Evolutionary conservation across 2,888 invertebrate genomes (phyloP).

Genomic region (Andrena praecox): DNA sequence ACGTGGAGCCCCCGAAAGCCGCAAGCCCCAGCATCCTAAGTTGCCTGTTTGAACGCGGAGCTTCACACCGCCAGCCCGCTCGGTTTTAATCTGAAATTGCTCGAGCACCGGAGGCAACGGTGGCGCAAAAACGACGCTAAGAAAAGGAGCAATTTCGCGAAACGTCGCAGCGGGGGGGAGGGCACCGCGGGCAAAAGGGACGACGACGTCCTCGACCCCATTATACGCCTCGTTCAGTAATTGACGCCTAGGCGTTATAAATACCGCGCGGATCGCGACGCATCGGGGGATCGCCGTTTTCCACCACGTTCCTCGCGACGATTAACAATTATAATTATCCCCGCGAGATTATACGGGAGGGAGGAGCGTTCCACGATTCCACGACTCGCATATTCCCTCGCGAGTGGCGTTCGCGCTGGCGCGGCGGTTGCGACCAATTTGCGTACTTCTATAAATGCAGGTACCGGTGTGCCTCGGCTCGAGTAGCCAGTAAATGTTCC

Average conservation of each 20-base stretch:
- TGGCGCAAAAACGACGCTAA: background rate
- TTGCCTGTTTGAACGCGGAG: background rate
- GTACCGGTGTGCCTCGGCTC: slow-evolving; percentile 65
- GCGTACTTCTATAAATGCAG: slow-evolving; percentile 75
- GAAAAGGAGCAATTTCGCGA: slow-evolving; percentile 20
- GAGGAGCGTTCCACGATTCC: slow-evolving; percentile 48
- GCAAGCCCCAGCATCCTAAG: background rate
- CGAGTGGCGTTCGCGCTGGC: slow-evolving; percentile 48
- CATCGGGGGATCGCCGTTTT: slow-evolving; percentile 18
- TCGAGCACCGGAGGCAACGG: background rate
- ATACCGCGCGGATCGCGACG: slow-evolving; percentile 17
- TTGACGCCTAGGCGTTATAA: slow-evolving; percentile 19
- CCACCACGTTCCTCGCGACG: slow-evolving; percentile 11
- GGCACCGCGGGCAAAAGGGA: background rate
- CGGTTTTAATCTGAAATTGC: background rate
- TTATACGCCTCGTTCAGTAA: slow-evolving; percentile 14
- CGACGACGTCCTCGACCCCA: slow-evolving; percentile 14
- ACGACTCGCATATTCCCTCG: slow-evolving; percentile 51
- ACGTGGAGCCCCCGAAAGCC: no score
- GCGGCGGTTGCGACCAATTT: slow-evolving; percentile 70
- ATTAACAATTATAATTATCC: slow-evolving; percentile 70
- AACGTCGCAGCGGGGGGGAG: background rate
- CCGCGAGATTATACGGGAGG: slow-evolving; percentile 46
- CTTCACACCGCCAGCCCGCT: slow-evolving; percentile 4
- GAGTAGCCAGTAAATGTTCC: slow-evolving; percentile 66